A percentile compares a stretch with the other conserved stretches of the same genome.
phyloP scores from a whole-genome alignment of 2,888 invertebrate genomes.

The Ischnus inquisitorius region DNA sequence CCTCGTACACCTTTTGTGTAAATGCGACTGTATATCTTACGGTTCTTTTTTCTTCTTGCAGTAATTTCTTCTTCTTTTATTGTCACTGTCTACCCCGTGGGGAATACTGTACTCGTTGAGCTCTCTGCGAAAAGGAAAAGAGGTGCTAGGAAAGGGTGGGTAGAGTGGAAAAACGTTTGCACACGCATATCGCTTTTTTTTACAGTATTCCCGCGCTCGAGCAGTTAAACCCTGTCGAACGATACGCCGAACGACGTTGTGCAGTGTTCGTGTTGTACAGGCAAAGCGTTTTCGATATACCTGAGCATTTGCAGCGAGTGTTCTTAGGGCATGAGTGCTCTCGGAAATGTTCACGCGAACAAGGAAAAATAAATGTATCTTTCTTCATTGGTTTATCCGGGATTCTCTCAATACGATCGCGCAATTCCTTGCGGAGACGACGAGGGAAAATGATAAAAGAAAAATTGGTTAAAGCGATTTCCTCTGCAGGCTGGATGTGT shows the following conservation, averaged over 20 bases:
- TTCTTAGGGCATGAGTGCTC: not conserved
- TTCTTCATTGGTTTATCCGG: not conserved
- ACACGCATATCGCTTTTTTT: slow-evolving; percentile 45
- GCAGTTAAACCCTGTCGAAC: slow-evolving; percentile 49
- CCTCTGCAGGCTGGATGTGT: not conserved
- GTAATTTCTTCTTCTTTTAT: not conserved
- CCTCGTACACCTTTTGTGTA: slow-evolving; percentile 17
- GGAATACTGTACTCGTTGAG: slow-evolving; percentile 10
- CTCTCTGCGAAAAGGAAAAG: slow-evolving; percentile 46
- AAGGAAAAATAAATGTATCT: not conserved
- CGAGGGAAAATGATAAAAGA: not conserved
- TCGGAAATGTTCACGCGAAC: not conserved
- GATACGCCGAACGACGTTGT: not conserved
- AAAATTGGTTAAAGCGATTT: no score
- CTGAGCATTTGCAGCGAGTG: not conserved
- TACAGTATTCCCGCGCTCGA: slow-evolving; percentile 27
- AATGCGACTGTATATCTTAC: not conserved
- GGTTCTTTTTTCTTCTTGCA: not conserved
- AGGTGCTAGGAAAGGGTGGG: not conserved
- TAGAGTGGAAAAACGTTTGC: slow-evolving; percentile 15
- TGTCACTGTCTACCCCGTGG: not conserved
- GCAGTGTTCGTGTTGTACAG: not conserved
- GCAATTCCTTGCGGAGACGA: not conserved
- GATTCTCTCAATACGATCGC: not conserved
- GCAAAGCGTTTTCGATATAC: not conserved